phyloP scores from a whole-genome alignment of 2,888 invertebrate species.

The Deilephila elpenor region DNA sequence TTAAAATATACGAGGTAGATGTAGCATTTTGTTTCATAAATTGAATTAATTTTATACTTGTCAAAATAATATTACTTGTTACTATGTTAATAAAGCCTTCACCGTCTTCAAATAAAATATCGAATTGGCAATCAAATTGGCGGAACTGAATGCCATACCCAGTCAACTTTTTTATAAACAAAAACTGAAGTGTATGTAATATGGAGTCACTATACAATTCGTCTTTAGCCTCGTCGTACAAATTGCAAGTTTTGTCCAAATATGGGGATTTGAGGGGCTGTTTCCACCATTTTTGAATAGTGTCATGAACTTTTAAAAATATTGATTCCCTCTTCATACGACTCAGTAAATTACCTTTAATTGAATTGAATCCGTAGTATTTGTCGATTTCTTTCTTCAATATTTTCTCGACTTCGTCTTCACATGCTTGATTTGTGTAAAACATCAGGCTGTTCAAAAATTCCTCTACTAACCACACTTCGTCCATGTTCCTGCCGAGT shows the following conservation, averaged over 20 bases:
- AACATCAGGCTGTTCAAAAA: constrained; percentile 37
- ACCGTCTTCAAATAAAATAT: neutral
- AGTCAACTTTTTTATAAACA: constrained; percentile 9
- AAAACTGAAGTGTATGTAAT: constrained; percentile 16
- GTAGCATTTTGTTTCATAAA: constrained; percentile 31
- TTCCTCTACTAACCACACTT: constrained; percentile 31
- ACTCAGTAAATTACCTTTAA: constrained; percentile 29
- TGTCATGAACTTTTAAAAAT: constrained; percentile 43
- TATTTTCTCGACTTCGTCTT: constrained; percentile 42
- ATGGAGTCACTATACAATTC: constrained; percentile 26
- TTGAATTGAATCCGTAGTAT: constrained; percentile 22
- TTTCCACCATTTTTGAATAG: constrained; percentile 47
- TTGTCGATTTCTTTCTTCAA: constrained; percentile 40
- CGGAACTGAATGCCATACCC: neutral
- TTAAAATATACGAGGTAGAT: constrained; percentile 13
- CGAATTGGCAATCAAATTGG: neutral
- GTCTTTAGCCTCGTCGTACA: constrained; percentile 23
- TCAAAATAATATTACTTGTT: constrained; percentile 35
- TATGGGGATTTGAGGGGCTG: constrained; percentile 28
- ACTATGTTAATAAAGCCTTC: constrained; percentile 12
- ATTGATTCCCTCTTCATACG: constrained; percentile 40
- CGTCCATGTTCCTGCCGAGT: constrained; percentile 32
- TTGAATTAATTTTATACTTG: constrained; percentile 39
- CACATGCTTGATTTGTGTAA: constrained; percentile 46
- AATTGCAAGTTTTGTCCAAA: constrained; percentile 28